Evolutionary conservation across 2,797 vertebrate genomes (phyloP), one percentile per base, ranked within the genome.

Genomic region (Taenioides sp.): DNA sequence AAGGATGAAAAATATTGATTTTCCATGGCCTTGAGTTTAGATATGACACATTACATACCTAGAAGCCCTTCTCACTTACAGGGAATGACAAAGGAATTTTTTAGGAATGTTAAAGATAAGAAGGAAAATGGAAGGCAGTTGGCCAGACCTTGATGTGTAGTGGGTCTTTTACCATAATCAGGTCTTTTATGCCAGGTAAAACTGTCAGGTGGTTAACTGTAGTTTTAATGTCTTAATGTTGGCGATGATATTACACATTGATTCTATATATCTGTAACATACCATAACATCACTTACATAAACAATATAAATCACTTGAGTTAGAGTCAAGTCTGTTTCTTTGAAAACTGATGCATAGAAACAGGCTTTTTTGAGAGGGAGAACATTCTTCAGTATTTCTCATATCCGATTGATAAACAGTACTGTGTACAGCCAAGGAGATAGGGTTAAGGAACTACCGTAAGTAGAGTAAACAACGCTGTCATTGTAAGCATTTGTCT

Each of bases 1-100:
- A 17, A 7, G 55, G 73, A 18, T 71, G 72, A 65, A 20, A 73
- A 60, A 55, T 71, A 86, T 77, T 81, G 76, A 84, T 88, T 82
- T 76, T 75, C 65, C 65, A 20, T 3, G 4, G 54, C 63, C 43
- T 74, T 37, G 65, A 77, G 63, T 73, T 71, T 25, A 78, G 80
- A 82, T 64, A 75, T 5, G 14, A 81, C 22, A n/a, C 31, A 20
- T 10, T 61, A 70, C 34, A 61, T 47, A 75, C 62, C 20, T 47
- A 43, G 17, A 74, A 17, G 61, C 64, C 67, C 54, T 43, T 43
- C 58, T 69, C 52, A 68, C 34, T 69, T 28, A 55, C 67, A 1
- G 55, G 28, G 1, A 70, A 25, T 74, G 69, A 40, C 69, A 63
- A 50, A 17, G 68, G 67, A 71, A 49, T 34, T 34, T 23, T 71